phyloP scores from a whole-genome alignment of 2,113 vertebrate species.

The Apeltes quadracus region DNA sequence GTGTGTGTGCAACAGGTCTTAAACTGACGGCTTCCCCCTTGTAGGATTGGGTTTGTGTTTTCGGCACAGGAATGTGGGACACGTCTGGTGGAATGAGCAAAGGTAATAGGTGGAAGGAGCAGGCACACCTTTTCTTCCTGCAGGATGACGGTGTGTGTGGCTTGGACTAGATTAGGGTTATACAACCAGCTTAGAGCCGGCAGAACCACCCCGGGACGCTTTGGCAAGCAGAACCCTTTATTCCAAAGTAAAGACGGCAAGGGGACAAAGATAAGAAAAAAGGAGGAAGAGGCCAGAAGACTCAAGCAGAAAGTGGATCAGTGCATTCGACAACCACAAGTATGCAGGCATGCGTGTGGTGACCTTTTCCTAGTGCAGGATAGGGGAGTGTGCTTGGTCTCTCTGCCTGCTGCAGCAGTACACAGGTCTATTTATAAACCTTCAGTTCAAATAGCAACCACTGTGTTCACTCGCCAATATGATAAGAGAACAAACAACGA shows the following conservation, averaged over 20 bases:
- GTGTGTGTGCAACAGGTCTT: background rate
- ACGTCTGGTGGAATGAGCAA: background rate
- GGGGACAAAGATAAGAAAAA: background rate
- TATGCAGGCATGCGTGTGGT: constrained; percentile 13
- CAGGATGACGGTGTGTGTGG: constrained; percentile 7
- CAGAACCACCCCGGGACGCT: constrained; percentile 2
- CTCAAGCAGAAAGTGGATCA: constrained; percentile 29
- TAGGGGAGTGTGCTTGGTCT: constrained; percentile 40
- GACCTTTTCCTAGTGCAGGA: constrained; percentile 62
- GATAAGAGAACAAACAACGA: constrained; percentile 64
- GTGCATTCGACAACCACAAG: constrained; percentile 48
- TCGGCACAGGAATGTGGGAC: background rate
- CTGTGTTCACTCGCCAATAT: constrained; percentile 48
- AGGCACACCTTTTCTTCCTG: background rate
- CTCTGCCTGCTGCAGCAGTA: constrained; percentile 58
- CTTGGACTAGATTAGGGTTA: constrained; percentile 55
- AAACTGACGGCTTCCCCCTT: background rate
- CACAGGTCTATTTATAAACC: constrained; percentile 71
- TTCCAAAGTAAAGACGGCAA: background rate
- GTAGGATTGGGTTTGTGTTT: background rate
- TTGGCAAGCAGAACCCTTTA: constrained; percentile 46
- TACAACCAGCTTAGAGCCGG: constrained; percentile 48
- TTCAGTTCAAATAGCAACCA: constrained; percentile 69
- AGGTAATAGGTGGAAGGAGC: background rate
- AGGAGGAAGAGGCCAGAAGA: background rate